phyloP scores from a whole-genome alignment of 2,113 vertebrate genomes.

The Peucedramus taeniatus region DNA sequence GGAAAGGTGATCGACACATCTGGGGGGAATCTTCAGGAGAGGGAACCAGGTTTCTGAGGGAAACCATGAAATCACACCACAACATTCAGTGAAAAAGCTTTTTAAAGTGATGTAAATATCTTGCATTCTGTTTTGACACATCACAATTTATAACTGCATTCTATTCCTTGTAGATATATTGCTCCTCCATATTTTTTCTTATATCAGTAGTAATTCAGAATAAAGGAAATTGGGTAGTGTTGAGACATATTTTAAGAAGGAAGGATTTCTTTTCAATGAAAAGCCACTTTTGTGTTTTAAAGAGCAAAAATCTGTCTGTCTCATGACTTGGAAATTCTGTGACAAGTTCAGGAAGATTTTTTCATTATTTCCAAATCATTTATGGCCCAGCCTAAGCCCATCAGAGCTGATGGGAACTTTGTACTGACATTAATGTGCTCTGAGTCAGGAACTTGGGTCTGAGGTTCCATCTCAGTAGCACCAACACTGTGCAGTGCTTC shows the following conservation, averaged over 20 bases:
- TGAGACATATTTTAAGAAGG: background rate
- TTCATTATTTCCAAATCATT: background rate
- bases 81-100: background rate
- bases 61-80: no score
- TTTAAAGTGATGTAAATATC: background rate
- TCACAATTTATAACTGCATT: background rate
- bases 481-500: background rate
- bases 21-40: no score
- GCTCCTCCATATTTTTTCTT: background rate
- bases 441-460: background rate
- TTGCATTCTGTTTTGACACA: background rate
- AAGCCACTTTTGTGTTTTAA: background rate
- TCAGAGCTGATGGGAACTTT: background rate
- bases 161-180: background rate
- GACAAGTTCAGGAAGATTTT: background rate
- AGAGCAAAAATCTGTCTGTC: background rate
- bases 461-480: background rate
- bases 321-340: background rate
- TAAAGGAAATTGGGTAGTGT: background rate
- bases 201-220: background rate
- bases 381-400: background rate
- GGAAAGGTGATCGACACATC: no score
- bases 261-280: background rate
- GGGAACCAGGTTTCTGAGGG: no score
- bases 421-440: background rate